phyloP scores from a whole-genome alignment of 2,797 vertebrate species.

The Crocidura indochinensis region DNA sequence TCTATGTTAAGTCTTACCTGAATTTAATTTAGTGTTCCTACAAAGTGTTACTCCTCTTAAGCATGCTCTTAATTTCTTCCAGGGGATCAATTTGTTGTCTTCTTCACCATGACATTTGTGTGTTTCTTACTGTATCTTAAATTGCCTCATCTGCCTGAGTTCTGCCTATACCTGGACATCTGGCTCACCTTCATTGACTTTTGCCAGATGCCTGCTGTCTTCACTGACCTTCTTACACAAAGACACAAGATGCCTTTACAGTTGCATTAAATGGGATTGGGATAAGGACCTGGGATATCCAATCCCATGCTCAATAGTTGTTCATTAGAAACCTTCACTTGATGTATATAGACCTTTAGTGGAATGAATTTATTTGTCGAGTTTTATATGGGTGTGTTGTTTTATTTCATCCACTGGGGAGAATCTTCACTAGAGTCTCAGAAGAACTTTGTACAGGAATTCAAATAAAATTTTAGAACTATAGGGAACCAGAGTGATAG shows the following conservation, averaged over 20 bases:
- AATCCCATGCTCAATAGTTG: neutral
- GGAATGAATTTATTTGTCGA: neutral
- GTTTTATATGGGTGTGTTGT: neutral
- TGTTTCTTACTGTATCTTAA: neutral
- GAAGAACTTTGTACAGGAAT: neutral
- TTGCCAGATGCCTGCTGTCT: constrained; percentile 25
- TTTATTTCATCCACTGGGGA: neutral
- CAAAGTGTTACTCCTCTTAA: neutral
- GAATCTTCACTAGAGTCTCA: constrained; percentile 44
- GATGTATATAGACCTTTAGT: neutral
- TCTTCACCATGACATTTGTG: neutral
- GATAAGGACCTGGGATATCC: neutral
- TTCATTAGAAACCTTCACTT: neutral
- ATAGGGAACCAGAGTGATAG: too few species aligned
- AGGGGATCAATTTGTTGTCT: neutral
- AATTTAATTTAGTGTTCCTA: too few species aligned
- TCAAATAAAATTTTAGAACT: too few species aligned
- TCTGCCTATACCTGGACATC: constrained; percentile 13
- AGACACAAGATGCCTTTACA: neutral
- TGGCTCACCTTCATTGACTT: neutral
- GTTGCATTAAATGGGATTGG: neutral
- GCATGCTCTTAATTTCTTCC: neutral
- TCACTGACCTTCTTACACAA: neutral
- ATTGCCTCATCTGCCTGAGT: neutral
- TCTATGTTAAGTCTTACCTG: neutral